Conservation (phyloP, 2,797 vertebrate genomes). For the Craterocephalus amniculus region DNA sequence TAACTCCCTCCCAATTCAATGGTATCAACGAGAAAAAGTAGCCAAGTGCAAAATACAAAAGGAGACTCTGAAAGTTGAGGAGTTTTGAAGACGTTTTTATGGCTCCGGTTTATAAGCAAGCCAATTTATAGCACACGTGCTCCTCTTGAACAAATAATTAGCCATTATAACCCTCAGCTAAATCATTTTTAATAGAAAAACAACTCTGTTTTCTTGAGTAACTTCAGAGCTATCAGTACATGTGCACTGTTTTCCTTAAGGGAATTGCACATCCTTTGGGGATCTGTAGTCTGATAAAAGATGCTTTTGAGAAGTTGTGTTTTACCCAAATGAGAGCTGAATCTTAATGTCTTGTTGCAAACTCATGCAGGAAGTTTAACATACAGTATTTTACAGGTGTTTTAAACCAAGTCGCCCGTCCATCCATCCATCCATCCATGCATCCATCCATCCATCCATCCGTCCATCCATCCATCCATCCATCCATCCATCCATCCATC, state of each 20-base stretch:
- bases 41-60: neutral
- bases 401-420: neutral
- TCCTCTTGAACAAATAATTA: too few relatives aligned
- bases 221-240: neutral
- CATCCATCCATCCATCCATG: neutral
- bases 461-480: too few relatives aligned
- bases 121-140: too few relatives aligned
- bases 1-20: neutral
- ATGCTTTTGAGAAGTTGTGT: neutral
- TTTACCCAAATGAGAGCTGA: neutral
- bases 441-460: too few relatives aligned
- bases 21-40: neutral
- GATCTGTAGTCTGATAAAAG: neutral
- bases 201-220: neutral
- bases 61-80: neutral
- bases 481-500: too few relatives aligned
- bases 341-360: neutral
- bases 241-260: neutral
- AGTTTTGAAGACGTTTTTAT: neutral
- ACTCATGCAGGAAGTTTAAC: neutral
- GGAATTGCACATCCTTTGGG: neutral
- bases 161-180: too few relatives aligned
- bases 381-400: neutral
- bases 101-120: neutral
- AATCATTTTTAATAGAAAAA: neutral